A percentile compares a stretch with the other conserved stretches of the same genome.
Conservation (phyloP, 1,140 invertebrate species). For the Drosophila nikananu region DNA sequence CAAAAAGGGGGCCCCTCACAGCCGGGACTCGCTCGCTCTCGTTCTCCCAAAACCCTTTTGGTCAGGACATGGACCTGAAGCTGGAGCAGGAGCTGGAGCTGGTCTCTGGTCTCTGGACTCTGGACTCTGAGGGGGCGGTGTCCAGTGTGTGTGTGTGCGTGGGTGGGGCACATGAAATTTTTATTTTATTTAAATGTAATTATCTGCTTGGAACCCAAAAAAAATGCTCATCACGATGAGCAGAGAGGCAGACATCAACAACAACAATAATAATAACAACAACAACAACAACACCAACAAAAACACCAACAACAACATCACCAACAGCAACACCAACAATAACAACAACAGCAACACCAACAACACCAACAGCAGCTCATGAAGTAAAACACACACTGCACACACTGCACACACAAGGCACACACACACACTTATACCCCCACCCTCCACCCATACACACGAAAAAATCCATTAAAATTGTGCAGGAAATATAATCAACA, state of each 20-base stretch:
- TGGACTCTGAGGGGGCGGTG: not conserved
- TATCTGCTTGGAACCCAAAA: slow-evolving; percentile 82
- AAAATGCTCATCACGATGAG: slow-evolving; percentile 83
- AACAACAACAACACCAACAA: slow-evolving; percentile 15
- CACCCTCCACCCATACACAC: not conserved
- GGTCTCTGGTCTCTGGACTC: no score
- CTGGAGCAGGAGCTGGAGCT: not conserved
- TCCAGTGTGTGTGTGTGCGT: not conserved
- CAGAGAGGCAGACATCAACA: slow-evolving; percentile 17
- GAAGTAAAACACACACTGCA: slow-evolving; percentile 65
- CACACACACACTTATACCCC: slow-evolving; percentile 2
- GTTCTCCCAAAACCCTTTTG: not conserved
- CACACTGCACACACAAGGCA: not conserved
- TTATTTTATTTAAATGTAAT: slow-evolving; percentile 85
- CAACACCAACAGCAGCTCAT: slow-evolving; percentile 43
- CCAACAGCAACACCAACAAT: slow-evolving; percentile 15
- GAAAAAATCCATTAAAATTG: slow-evolving; percentile 82
- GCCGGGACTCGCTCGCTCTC: no score
- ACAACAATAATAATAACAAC: slow-evolving; percentile 17
- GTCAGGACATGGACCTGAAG: not conserved
- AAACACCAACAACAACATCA: slow-evolving; percentile 14
- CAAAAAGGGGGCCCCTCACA: slow-evolving; percentile 43
- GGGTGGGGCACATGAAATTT: slow-evolving; percentile 74
- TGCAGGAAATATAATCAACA: slow-evolving; percentile 76
- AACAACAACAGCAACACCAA: slow-evolving; percentile 16